A percentile compares a stretch with the other conserved stretches of the same genome.
Conservation (phyloP, 2,113 vertebrate species). For the Panthera leo region DNA sequence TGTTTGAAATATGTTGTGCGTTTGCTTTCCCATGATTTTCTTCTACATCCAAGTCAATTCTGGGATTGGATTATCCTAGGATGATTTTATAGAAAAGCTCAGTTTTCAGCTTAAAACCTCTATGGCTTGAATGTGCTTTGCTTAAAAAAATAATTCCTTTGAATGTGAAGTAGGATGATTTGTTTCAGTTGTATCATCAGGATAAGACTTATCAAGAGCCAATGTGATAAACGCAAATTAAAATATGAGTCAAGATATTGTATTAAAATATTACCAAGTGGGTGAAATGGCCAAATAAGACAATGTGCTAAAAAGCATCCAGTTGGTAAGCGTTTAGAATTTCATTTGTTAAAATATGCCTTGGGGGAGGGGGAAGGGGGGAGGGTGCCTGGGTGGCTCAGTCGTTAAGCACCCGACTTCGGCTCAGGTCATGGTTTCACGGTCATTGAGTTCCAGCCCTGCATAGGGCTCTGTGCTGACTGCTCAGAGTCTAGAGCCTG, state of each 20-base stretch:
- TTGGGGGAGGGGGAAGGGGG: no score
- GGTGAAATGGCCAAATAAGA: neutral
- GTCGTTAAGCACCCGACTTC: no score
- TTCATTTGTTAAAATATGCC: slow-evolving; percentile 31
- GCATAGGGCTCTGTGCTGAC: no score
- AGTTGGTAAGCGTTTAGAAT: neutral
- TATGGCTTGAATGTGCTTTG: neutral
- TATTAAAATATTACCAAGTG: slow-evolving; percentile 4
- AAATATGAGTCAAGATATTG: neutral
- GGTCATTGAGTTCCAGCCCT: no score
- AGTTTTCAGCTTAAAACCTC: neutral
- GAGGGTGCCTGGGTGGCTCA: no score
- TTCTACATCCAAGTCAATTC: neutral
- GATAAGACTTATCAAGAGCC: neutral
- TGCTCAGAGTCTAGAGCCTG: no score
- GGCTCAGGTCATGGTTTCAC: no score
- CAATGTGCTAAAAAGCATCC: neutral
- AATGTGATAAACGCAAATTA: neutral
- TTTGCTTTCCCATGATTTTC: slow-evolving; percentile 3
- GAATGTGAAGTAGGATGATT: slow-evolving; percentile 6
- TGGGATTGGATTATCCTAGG: neutral
- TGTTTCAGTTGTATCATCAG: neutral
- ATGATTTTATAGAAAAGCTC: neutral
- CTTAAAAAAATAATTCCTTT: slow-evolving; percentile 3
- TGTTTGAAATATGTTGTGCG: slow-evolving; percentile 28